phyloP scores from a whole-genome alignment of 2,113 vertebrate species.

The Porphyrio hochstetteri region DNA sequence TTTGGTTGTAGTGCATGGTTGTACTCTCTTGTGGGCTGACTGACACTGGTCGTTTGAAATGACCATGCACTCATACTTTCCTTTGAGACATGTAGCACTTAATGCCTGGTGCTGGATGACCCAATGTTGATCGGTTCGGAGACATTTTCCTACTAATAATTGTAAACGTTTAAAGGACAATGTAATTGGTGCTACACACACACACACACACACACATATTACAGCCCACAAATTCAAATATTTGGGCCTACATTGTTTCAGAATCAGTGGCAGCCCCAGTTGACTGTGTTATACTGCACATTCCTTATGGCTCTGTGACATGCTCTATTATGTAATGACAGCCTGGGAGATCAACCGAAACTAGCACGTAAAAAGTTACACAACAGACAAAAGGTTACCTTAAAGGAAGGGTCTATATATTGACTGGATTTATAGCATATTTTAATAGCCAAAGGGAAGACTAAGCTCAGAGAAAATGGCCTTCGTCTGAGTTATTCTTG shows the following conservation, averaged over 20 bases:
- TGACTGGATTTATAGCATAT: neutral
- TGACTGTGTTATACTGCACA: conserved; percentile 60
- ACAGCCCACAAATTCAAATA: conserved; percentile 36
- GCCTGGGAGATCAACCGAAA: conserved; percentile 56
- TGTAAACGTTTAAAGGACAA: conserved; percentile 62
- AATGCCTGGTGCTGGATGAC: conserved; percentile 50
- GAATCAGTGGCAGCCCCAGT: conserved; percentile 20
- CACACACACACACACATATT: conserved; percentile 33
- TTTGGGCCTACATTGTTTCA: conserved; percentile 17
- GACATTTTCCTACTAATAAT: conserved; percentile 37
- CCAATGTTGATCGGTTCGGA: conserved; percentile 18
- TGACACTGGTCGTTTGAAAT: conserved; percentile 27
- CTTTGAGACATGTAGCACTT: conserved; percentile 55
- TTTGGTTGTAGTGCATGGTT: conserved; percentile 55
- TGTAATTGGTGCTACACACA: conserved; percentile 78
- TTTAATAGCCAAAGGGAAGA: conserved; percentile 11
- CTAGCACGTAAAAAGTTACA: conserved; percentile 9
- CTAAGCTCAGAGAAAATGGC: conserved; percentile 12
- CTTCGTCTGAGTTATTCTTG: conserved; percentile 6
- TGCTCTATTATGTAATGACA: conserved; percentile 7
- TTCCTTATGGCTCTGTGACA: conserved; percentile 47
- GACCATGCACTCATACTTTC: conserved; percentile 22
- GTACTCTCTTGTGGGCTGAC: conserved; percentile 19
- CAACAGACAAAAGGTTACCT: neutral
- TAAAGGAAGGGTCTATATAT: conserved; percentile 6